Evolutionary conservation across 2,888 invertebrate species (phyloP).

Genomic region (Hirudinaria manillensis): DNA sequence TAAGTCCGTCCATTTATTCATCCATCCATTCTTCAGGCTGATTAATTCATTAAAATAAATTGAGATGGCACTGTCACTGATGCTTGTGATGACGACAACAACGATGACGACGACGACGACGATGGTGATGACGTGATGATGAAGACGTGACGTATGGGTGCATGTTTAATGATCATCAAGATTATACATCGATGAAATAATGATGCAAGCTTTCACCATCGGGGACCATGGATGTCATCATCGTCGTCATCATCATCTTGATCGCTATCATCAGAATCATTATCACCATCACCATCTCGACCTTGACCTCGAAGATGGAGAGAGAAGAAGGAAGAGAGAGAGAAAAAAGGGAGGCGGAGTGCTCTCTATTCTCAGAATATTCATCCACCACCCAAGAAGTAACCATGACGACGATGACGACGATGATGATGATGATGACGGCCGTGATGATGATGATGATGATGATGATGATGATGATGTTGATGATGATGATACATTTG

Average conservation of each 20-base stretch:
- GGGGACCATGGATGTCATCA: neutral
- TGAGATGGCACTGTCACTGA: neutral
- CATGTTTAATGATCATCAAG: too few species aligned
- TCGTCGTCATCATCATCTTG: neutral
- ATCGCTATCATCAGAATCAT: neutral
- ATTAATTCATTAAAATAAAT: neutral
- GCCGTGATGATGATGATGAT: neutral
- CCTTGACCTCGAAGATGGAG: too few species aligned
- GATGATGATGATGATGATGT: too few species aligned
- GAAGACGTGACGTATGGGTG: too few species aligned
- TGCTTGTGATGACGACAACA: neutral
- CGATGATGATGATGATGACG: neutral
- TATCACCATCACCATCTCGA: neutral
- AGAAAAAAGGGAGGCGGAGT: too few species aligned
- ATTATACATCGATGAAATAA: too few species aligned
- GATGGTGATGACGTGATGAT: neutral
- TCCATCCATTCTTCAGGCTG: too few species aligned
- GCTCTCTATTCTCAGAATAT: neutral
- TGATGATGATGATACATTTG: too few species aligned
- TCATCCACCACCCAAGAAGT: neutral
- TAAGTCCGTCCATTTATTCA: too few species aligned
- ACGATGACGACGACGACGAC: neutral
- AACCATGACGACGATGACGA: neutral
- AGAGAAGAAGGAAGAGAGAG: too few species aligned
- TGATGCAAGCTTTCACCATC: too few species aligned